Evolutionary conservation across 2,888 invertebrate species (phyloP), one percentile per base, ranked within the genome.

Genomic region (Xestoiulus laeticollis): DNA sequence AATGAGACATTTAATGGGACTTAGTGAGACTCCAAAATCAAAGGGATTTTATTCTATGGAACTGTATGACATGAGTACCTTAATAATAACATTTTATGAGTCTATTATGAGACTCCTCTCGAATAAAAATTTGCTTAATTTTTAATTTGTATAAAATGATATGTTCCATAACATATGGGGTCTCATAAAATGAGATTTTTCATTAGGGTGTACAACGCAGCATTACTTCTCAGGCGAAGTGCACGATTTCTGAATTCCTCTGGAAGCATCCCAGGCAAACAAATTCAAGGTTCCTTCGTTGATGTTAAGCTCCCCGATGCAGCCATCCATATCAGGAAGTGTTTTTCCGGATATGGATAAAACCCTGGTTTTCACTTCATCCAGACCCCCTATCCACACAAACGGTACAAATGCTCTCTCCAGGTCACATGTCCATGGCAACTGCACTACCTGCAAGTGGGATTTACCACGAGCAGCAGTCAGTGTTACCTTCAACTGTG

Each of bases 381-480:
- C 30, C 14, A 78, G 6, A 14, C 78, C 78, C 14, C 78, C 78
- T 1, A 78, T 78, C 78, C 78, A 78, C 12, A 30, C 78, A 78
- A 30, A 78, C 22, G 30, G 30, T 30, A 78, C 30, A 30, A 78
- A 30, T 5, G 8, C 22, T 30, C 78, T 78, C 78, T 78, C 78
- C 78, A 78, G 30, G 78, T 78, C 78, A 78, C 78, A 78, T 26
- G 78, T 14, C 78, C 78, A 78, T 30, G 30, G 14, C 30, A 78
- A 78, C 6, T 30, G 10, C 78, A 30, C 30, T 30, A 12, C 22
- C 14, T 78, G 30, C 30, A 78, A 14, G 22, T 78, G 30, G 30
- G 30, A 22, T 30, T 78, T 78, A 30, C 78, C 78, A 30, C 78
- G 78, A 5, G 78, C 78, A 78, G 30, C 78, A 78, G 78, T 78